phyloP scores from a whole-genome alignment of 2,888 invertebrate genomes.

The Brachypterus glaber region DNA sequence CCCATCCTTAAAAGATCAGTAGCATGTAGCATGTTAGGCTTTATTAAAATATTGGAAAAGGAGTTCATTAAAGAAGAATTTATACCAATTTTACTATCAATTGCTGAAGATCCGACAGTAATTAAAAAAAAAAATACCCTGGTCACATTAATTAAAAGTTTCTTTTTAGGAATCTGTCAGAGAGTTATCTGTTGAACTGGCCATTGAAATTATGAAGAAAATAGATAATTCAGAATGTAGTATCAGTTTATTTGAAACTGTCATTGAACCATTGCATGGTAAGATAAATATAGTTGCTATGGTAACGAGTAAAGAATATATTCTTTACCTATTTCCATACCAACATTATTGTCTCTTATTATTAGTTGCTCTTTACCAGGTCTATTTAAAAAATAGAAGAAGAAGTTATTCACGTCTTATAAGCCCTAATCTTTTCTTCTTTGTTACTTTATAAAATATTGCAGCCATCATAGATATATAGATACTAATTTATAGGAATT shows the following conservation, averaged over 20 bases:
- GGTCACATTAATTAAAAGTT: slow-evolving; percentile 4
- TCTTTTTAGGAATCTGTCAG: slow-evolving; percentile 32
- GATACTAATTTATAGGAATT: slow-evolving; percentile 4
- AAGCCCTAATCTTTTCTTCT: too few relatives aligned
- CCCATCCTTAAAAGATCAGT: slow-evolving; percentile 32
- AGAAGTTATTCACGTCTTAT: too few relatives aligned
- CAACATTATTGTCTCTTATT: too few relatives aligned
- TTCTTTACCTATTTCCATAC: too few relatives aligned
- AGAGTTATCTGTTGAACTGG: slow-evolving; percentile 24
- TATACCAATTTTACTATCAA: slow-evolving; percentile 31
- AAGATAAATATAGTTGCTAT: too few relatives aligned
- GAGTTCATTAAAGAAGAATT: slow-evolving; percentile 31
- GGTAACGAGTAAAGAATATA: too few relatives aligned
- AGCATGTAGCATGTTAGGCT: slow-evolving; percentile 26
- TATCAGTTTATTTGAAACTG: too few relatives aligned
- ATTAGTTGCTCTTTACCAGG: too few relatives aligned
- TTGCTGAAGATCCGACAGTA: slow-evolving; percentile 33
- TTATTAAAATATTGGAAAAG: slow-evolving; percentile 28
- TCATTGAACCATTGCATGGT: slow-evolving; percentile 26
- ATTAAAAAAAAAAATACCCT: slow-evolving; percentile 10
- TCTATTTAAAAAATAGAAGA: too few relatives aligned
- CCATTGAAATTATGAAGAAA: slow-evolving; percentile 26
- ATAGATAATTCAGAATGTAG: too few relatives aligned
- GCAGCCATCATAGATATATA: too few relatives aligned
- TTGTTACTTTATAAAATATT: too few relatives aligned